Evolutionary conservation across 2,888 invertebrate species (phyloP).

Genomic region (Odiellus spinosus): DNA sequence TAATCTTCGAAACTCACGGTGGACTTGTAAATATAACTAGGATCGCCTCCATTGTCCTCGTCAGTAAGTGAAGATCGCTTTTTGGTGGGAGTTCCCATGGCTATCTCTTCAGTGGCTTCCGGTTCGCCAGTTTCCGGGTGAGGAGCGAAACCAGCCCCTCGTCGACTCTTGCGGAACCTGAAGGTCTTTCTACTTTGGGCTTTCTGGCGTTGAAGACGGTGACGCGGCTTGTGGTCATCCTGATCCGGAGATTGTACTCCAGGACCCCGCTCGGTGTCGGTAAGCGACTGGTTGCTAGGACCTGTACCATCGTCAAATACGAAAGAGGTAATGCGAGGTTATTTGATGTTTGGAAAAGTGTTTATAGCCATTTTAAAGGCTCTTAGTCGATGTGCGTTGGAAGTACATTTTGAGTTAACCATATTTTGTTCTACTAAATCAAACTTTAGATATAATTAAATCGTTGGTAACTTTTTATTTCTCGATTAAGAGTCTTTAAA

Average conservation of each 20-base stretch:
- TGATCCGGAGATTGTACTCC: conserved; percentile 16
- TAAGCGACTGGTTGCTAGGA: conserved; percentile 4
- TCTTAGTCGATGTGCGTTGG: no score
- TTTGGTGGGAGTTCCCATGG: conserved; percentile 12
- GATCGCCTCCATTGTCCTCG: conserved; percentile 4
- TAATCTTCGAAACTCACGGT: no score
- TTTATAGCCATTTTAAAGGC: no score
- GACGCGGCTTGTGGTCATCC: conserved; percentile 40
- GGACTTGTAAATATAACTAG: background rate
- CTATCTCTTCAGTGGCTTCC: conserved; percentile 8
- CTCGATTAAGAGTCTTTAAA: no score
- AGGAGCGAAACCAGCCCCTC: conserved; percentile 21
- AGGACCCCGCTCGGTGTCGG: conserved; percentile 12
- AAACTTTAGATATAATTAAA: no score
- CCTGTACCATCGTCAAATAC: conserved; percentile 6
- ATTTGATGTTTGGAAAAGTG: no score
- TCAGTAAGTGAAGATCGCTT: conserved; percentile 8
- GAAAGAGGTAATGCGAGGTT: conserved; percentile 3
- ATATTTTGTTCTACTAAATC: no score
- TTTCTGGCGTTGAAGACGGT: conserved; percentile 65
- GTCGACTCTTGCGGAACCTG: conserved; percentile 22
- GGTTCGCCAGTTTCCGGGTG: conserved; percentile 9
- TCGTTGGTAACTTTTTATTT: no score
- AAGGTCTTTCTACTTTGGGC: conserved; percentile 89
- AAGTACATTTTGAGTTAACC: no score